Conservation (phyloP, 2,113 vertebrate genomes). For the Glaucomys volans region DNA sequence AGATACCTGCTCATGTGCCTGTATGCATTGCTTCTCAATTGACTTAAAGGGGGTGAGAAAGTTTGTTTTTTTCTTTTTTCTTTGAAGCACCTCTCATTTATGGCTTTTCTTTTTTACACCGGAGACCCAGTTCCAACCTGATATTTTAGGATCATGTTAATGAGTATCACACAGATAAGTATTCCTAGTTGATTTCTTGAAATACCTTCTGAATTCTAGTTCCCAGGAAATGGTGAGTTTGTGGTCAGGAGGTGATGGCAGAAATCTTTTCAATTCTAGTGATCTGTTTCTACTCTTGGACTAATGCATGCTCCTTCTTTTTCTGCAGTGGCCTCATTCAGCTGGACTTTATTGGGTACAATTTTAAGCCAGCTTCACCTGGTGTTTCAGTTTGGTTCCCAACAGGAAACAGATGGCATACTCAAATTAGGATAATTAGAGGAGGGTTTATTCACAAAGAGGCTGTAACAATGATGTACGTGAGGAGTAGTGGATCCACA, state of each 20-base stretch:
- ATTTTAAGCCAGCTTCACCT: constrained; percentile 15
- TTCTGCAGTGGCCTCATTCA: constrained; percentile 10
- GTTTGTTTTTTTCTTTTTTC: background rate
- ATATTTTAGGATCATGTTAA: background rate
- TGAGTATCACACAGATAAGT: background rate
- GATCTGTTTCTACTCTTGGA: background rate
- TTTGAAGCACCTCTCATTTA: background rate
- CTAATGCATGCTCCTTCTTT: background rate
- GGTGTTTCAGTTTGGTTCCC: background rate
- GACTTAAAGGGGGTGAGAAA: background rate
- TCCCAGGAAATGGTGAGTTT: background rate
- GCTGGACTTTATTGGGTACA: background rate
- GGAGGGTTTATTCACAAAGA: background rate
- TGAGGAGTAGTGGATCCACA: background rate
- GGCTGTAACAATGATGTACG: background rate
- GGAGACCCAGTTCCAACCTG: constrained; percentile 13
- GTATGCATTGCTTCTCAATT: background rate
- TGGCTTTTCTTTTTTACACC: background rate
- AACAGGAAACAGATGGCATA: background rate
- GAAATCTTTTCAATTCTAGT: background rate
- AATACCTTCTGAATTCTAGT: background rate
- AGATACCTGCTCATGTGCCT: background rate
- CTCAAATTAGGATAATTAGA: background rate
- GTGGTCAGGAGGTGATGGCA: background rate
- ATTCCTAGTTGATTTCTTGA: constrained; percentile 8